Evolutionary conservation across 1,140 invertebrate genomes (phyloP).

Genomic region (Phortica variegata): DNA sequence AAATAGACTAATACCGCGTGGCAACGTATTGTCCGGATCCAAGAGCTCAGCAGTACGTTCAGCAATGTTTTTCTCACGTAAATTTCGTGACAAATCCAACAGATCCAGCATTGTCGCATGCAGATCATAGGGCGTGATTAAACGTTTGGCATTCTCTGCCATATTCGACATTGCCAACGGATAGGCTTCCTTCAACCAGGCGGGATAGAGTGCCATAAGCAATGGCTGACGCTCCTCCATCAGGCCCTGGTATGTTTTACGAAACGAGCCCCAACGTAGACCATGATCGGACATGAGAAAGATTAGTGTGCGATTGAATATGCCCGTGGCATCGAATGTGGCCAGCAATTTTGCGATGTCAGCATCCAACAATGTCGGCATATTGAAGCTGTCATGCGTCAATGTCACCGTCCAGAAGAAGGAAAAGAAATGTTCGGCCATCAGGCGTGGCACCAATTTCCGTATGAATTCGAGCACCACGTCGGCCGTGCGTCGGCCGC

Average conservation of each 20-base stretch:
- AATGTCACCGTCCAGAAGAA: conserved; percentile 76
- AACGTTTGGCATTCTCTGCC: conserved; percentile 67
- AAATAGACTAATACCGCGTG: conserved; percentile 75
- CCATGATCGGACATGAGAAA: conserved; percentile 91
- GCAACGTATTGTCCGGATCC: conserved; percentile 33
- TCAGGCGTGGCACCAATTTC: conserved; percentile 39
- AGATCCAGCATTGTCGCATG: conserved; percentile 69
- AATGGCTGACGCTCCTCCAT: conserved; percentile 85
- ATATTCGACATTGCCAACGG: conserved; percentile 69
- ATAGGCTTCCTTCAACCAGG: conserved; percentile 69
- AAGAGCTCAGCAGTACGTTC: conserved; percentile 29
- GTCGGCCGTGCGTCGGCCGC: conserved; percentile 57
- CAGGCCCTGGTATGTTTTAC: conserved; percentile 74
- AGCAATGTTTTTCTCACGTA: conserved; percentile 43
- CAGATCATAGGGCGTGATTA: conserved; percentile 82
- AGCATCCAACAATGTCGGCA: conserved; percentile 66
- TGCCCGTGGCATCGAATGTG: conserved; percentile 60
- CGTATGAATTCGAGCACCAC: conserved; percentile 56
- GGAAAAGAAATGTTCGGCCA: conserved; percentile 60
- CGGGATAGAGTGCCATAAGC: conserved; percentile 73
- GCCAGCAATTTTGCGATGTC: conserved; percentile 62
- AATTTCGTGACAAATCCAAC: conserved; percentile 57
- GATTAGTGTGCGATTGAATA: conserved; percentile 70
- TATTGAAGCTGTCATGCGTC: conserved; percentile 74
- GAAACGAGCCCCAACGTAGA: conserved; percentile 75